These are phyloP conservation scores for Microctenopoma lineatum DNA, from an alignment of 2,797 vertebrate species.

Conservation along the genomic window DNA sequence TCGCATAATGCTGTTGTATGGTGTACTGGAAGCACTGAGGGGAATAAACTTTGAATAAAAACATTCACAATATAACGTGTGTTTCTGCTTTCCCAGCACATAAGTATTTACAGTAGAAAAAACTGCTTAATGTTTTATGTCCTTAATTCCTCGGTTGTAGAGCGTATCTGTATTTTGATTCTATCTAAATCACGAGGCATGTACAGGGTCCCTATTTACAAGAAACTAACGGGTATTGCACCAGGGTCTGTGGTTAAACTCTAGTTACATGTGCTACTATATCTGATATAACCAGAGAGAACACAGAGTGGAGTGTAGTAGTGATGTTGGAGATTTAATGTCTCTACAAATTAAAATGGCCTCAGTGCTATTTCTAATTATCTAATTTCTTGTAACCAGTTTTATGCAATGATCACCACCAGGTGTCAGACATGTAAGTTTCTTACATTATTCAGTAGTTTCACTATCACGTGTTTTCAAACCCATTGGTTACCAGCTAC, in stretches of 20 bases:
- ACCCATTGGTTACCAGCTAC: no score
- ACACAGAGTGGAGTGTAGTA: no score
- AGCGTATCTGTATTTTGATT: no score
- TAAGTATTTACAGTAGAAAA: no score
- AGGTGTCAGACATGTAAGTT: constrained; percentile 48
- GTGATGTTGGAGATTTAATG: background rate
- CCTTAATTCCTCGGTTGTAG: no score
- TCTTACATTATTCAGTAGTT: constrained; percentile 33
- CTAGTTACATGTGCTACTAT: no score
- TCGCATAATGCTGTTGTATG: constrained; percentile 76
- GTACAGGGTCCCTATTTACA: no score
- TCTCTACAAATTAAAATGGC: background rate
- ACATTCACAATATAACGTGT: constrained; percentile 78
- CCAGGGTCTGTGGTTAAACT: no score
- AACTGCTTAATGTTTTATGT: no score
- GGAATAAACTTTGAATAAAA: constrained; percentile 87
- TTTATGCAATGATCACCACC: constrained; percentile 8
- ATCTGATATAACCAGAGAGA: no score
- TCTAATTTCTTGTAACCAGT: background rate
- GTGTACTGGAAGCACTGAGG: constrained; percentile 81
- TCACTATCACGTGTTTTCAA: background rate
- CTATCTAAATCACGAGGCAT: no score
- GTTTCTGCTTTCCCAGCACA: constrained; percentile 7
- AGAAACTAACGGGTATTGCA: no score
- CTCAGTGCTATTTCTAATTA: background rate